phyloP scores from a whole-genome alignment of 64 coral and sea anemone genomes.

The Cladopsammia gracilis region DNA sequence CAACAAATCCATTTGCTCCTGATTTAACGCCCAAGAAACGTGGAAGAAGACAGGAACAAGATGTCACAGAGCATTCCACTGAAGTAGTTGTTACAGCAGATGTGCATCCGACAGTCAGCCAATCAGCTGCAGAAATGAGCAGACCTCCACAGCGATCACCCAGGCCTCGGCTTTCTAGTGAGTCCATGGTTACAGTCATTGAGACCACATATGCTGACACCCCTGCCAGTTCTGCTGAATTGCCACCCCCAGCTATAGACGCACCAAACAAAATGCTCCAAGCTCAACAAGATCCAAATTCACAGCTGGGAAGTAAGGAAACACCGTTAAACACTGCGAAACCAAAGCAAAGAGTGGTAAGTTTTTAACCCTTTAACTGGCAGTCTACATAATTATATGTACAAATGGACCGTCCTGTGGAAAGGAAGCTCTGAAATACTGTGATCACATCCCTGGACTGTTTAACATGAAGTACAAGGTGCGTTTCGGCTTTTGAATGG shows the following conservation, averaged over 20 bases:
- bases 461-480: too few relatives aligned
- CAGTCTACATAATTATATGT: too few relatives aligned
- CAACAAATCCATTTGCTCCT: conserved; percentile 54
- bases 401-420: too few relatives aligned
- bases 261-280: background rate
- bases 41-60: conserved; percentile 32
- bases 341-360: conserved; percentile 40
- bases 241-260: background rate
- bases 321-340: background rate
- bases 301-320: background rate
- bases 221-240: background rate
- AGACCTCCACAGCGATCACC: background rate
- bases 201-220: conserved; percentile 54
- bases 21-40: conserved; percentile 37
- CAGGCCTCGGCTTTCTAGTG: conserved; percentile 67
- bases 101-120: background rate
- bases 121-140: background rate
- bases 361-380: background rate
- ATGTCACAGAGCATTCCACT: background rate
- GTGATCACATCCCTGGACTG: too few relatives aligned
- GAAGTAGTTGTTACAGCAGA: conserved; percentile 17
- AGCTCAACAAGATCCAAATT: background rate
- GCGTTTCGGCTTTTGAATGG: too few relatives aligned
- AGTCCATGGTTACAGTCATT: conserved; percentile 82
- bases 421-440: too few relatives aligned